A percentile compares a stretch with the other conserved stretches of the same genome.
Conservation (phyloP, 2,797 vertebrate genomes). For the Capromys pilorides region DNA sequence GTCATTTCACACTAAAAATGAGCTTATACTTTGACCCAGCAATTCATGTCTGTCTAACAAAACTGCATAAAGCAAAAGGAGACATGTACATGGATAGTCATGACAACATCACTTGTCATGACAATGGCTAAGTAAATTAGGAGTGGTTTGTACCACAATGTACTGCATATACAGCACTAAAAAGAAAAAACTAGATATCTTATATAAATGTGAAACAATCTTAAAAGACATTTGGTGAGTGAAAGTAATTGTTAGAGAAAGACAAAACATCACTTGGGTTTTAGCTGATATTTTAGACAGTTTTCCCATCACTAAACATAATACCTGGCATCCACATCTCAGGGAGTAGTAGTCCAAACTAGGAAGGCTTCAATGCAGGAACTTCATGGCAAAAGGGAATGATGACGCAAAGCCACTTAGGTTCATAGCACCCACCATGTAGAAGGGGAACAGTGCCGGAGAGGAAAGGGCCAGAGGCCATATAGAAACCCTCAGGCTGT, state of each 20-base stretch:
- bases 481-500: background rate
- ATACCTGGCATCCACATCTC: background rate
- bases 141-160: background rate
- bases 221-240: background rate
- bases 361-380: background rate
- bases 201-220: background rate
- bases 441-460: background rate
- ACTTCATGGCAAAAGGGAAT: background rate
- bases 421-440: background rate
- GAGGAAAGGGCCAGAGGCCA: background rate
- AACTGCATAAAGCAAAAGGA: background rate
- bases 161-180: background rate
- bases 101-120: background rate
- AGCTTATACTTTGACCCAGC: slow-evolving; percentile 48
- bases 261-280: background rate
- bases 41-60: slow-evolving; percentile 44
- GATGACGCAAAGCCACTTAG: background rate
- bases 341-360: background rate
- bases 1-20: slow-evolving; percentile 49
- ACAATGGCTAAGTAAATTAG: background rate
- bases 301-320: background rate
- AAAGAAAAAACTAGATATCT: background rate
- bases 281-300: background rate
- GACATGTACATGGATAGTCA: background rate
- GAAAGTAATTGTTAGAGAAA: background rate